Conservation (phyloP, 2,888 invertebrate species). For the Diplolepis rosae region DNA sequence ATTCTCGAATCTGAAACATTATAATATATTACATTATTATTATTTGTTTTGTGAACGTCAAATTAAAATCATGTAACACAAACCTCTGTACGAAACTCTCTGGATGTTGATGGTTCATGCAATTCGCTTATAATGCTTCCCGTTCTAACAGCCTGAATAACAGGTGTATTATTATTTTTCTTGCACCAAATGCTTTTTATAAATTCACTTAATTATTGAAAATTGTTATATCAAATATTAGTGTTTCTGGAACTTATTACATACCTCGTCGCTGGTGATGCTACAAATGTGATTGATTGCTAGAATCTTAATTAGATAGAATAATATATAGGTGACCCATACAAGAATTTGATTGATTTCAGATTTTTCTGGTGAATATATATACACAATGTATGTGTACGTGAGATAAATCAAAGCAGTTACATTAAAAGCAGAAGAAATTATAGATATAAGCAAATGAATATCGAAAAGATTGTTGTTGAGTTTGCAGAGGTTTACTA, state of each 20-base stretch:
- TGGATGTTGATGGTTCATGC: slow-evolving; percentile 52
- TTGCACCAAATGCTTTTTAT: not conserved
- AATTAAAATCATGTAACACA: not conserved
- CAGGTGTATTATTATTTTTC: not conserved
- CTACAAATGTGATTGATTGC: slow-evolving; percentile 7
- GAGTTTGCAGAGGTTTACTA: not conserved
- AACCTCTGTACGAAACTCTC: slow-evolving; percentile 42
- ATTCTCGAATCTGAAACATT: slow-evolving; percentile 31
- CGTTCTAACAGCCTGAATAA: slow-evolving; percentile 49
- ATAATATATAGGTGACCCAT: slow-evolving; percentile 33
- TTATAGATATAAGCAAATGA: not conserved
- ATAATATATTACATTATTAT: not conserved
- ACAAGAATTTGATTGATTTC: not conserved
- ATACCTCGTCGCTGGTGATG: slow-evolving; percentile 45
- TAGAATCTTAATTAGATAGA: slow-evolving; percentile 41
- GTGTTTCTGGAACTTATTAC: too few relatives aligned
- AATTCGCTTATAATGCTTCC: slow-evolving; percentile 58
- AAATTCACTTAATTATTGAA: not conserved
- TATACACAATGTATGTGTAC: not conserved
- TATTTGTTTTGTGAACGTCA: not conserved
- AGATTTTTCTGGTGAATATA: not conserved
- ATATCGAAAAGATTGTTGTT: not conserved
- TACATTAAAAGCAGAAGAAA: not conserved
- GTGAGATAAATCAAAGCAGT: not conserved
- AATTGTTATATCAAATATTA: too few relatives aligned